Evolutionary conservation across 2,797 vertebrate species (phyloP).

Genomic region (Pteronotus mesoamericanus): DNA sequence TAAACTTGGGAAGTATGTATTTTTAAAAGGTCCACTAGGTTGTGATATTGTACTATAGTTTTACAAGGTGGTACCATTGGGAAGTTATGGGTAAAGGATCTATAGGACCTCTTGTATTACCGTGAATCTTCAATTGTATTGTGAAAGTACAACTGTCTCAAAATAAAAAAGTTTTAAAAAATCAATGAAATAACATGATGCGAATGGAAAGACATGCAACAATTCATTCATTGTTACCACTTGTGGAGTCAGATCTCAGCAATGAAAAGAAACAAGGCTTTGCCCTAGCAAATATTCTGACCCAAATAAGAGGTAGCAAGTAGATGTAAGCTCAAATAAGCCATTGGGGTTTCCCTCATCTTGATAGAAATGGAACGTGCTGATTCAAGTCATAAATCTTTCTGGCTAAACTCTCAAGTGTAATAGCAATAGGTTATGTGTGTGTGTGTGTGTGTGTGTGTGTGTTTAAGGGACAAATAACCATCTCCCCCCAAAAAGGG

Average conservation of each 20-base stretch:
- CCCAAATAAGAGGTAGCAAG: not conserved
- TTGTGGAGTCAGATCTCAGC: not conserved
- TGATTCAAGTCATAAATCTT: conserved; percentile 46
- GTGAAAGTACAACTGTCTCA: not conserved
- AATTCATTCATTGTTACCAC: not conserved
- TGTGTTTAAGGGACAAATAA: conserved; percentile 31
- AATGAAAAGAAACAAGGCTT: not conserved
- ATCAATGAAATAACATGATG: not conserved
- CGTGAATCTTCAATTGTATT: not conserved
- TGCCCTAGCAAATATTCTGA: not conserved
- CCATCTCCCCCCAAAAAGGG: not conserved
- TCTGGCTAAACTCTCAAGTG: not conserved
- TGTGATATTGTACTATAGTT: not conserved
- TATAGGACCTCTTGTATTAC: not conserved
- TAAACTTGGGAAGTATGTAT: not conserved
- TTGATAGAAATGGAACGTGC: conserved; percentile 9
- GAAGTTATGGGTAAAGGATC: not conserved
- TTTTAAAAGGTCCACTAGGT: not conserved
- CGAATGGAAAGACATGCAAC: not conserved
- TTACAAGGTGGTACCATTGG: not conserved
- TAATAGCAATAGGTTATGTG: not conserved
- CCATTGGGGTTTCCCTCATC: not conserved
- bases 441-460: not conserved
- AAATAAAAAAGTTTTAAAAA: not conserved
- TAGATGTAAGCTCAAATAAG: not conserved